Evolutionary conservation across 2,797 vertebrate genomes (phyloP).

Genomic region (Bradypodion ventrale): DNA sequence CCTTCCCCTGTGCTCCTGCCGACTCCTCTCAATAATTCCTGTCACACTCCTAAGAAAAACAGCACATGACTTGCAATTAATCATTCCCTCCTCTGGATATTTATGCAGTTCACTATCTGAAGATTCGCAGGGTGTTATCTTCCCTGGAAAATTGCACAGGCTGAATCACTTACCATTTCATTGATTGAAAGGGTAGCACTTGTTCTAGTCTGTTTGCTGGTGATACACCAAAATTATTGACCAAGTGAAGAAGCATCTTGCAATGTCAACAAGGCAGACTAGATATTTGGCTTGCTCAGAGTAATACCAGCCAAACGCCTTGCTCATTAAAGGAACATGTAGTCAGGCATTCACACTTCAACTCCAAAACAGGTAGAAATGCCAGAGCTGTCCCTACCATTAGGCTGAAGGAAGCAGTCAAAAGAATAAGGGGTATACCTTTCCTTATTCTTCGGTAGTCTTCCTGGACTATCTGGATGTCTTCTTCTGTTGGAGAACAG

Average conservation of each 20-base stretch:
- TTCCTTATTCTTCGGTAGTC: too few relatives aligned
- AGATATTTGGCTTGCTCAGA: slow-evolving; percentile 39
- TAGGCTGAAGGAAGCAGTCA: not conserved
- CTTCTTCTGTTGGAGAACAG: not conserved
- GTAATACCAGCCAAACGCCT: slow-evolving; percentile 12
- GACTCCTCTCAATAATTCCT: not conserved
- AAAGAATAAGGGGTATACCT: too few relatives aligned
- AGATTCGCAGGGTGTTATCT: slow-evolving; percentile 41
- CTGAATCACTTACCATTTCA: slow-evolving; percentile 56
- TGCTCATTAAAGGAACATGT: slow-evolving; percentile 38
- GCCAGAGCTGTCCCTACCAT: not conserved
- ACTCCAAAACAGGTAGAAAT: not conserved
- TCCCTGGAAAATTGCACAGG: slow-evolving; percentile 30
- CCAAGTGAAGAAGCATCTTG: slow-evolving; percentile 23
- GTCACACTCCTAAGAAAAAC: slow-evolving; percentile 16
- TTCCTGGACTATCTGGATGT: not conserved
- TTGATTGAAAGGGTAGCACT: slow-evolving; percentile 51
- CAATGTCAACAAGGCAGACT: slow-evolving; percentile 15
- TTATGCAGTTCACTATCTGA: slow-evolving; percentile 39
- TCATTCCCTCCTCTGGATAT: not conserved
- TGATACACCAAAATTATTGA: not conserved
- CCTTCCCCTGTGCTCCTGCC: not conserved
- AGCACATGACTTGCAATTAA: not conserved
- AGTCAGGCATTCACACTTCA: not conserved
- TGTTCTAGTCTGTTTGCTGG: not conserved